A percentile compares a stretch with the other conserved stretches of the same genome.
These are phyloP conservation scores for Latrodectus hesperus DNA, from an alignment of 2,888 invertebrate species.

Conservation along the genomic window DNA sequence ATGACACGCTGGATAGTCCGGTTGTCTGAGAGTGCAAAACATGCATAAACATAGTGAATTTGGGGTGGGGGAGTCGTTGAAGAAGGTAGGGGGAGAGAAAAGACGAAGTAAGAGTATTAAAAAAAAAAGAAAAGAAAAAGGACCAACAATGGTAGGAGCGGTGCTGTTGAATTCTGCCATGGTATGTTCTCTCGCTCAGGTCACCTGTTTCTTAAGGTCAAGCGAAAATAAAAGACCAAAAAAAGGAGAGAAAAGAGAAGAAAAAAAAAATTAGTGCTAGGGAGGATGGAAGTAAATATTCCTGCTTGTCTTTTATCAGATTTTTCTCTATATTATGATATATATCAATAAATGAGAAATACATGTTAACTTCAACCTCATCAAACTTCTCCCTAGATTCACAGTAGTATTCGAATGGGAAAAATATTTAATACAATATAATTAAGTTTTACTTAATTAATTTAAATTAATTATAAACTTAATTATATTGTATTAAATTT, in stretches of 20 bases:
- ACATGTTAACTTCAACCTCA: too few species aligned
- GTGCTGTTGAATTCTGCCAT: constrained; percentile 20
- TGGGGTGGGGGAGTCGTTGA: neutral
- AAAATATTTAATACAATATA: too few species aligned
- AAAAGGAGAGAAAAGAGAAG: neutral
- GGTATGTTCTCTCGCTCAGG: constrained; percentile 21
- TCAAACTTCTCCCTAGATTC: too few species aligned
- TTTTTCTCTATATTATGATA: neutral
- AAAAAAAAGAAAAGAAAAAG: constrained; percentile 37
- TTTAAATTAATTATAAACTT: too few species aligned
- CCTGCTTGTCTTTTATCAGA: constrained; percentile 2
- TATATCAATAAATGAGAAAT: too few species aligned
- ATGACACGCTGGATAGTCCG: constrained; percentile 32
- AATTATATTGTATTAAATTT: too few species aligned
- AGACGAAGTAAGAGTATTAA: neutral
- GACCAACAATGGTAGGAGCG: constrained; percentile 54
- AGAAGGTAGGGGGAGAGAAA: neutral
- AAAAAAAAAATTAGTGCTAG: neutral
- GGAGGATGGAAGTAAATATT: constrained; percentile 8
- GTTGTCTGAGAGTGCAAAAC: constrained; percentile 14
- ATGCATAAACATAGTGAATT: constrained; percentile 27
- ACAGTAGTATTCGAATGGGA: too few species aligned
- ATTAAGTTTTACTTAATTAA: too few species aligned
- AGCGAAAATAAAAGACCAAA: neutral
- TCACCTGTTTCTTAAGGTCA: constrained; percentile 44